Evolutionary conservation across 2,113 vertebrate genomes (phyloP).

Genomic region (Excalfactoria chinensis): DNA sequence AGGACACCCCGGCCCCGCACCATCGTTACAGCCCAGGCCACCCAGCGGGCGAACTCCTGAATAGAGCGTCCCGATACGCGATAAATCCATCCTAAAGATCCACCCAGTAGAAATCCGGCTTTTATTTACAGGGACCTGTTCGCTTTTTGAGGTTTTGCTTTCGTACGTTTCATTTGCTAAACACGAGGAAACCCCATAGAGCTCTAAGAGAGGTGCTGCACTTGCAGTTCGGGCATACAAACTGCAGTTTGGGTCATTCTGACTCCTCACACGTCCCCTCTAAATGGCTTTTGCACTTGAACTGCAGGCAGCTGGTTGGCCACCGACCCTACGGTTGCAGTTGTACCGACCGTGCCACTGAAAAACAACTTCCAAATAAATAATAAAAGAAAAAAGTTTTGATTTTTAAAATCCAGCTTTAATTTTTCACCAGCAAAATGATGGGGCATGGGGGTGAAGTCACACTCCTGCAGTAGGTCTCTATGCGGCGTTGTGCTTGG

Average conservation of each 20-base stretch:
- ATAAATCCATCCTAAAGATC: not conserved
- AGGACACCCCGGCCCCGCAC: not conserved
- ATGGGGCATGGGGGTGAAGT: not conserved
- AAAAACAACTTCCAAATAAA: not conserved
- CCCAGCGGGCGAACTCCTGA: not conserved
- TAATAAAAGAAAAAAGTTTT: not conserved
- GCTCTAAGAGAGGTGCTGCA: not conserved
- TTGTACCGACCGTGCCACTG: not conserved
- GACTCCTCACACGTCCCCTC: not conserved
- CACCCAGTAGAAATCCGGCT: not conserved
- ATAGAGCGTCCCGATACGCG: not conserved
- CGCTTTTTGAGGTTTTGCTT: not conserved
- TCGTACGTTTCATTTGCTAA: not conserved
- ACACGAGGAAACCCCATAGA: accelerated
- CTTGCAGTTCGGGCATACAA: not conserved
- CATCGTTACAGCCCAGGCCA: not conserved
- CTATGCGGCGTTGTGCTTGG: constrained; percentile 42
- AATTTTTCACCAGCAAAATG: not conserved
- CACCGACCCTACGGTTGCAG: not conserved
- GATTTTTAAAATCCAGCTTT: not conserved
- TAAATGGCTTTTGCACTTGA: constrained; percentile 1
- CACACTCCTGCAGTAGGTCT: not conserved
- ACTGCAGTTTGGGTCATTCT: not conserved
- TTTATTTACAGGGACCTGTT: not conserved
- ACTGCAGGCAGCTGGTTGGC: not conserved